Evolutionary conservation across 2,888 invertebrate genomes (phyloP), one percentile per base, ranked within the genome.

Genomic region (Xanthia togata): DNA sequence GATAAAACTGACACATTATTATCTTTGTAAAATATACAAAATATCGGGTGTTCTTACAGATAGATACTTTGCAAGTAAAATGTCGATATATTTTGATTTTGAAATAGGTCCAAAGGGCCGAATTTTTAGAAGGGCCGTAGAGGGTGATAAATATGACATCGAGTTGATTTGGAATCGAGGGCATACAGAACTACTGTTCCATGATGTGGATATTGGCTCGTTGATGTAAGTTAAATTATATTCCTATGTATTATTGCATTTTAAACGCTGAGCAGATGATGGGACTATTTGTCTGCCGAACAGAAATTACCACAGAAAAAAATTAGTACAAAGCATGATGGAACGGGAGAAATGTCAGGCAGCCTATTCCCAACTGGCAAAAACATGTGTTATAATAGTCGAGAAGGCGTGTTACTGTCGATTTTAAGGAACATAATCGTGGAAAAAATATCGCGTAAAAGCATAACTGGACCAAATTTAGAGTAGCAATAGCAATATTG

Each of bases 31-130:
- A 23, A 41, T 14, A 65, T 60, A 65, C 14, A 20, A 60, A 50
- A n/a, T 20, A 50, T 14, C 2, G 12, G 26, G 26, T 44, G 4
- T 65, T 35, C 17, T 14, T 20, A 31, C 12, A 67, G 17, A 68
- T 31, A 2, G n/a, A 2, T 17, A 41, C n/a, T 35, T 26, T 53
- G 17, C 47, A 70, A 60, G 9, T 2, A 84, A 70, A 78, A 96
- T 96, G 96, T 96, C 96, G 38, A 95, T 96, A 90, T 96, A 93
- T 89, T 96, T 95, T 77, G 94, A 96, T 87, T 96, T 94, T 76
- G 88, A 94, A 44, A 92, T 95, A 1, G 93, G 93, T 1, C 78
- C 92, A 0, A 85, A 81, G 71, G 93, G 94, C 0, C 92, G 94
- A 74, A 90, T 94, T 70, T 94, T 96, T 70, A 91, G 96, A 85